A percentile compares a stretch with the other conserved stretches of the same genome.
Conservation (phyloP, 2,888 invertebrate genomes). For the Athetis lepigone region DNA sequence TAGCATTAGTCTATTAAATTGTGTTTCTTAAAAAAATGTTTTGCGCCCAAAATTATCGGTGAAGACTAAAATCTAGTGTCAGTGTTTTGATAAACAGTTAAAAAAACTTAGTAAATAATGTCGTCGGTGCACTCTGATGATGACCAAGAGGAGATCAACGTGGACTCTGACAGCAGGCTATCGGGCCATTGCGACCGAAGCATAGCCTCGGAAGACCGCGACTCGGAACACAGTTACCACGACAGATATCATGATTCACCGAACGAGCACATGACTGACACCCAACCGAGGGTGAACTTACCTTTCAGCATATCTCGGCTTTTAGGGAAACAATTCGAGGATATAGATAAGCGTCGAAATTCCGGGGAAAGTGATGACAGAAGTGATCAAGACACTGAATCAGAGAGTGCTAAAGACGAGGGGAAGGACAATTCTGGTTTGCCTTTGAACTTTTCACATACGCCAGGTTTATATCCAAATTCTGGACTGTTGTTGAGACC, state of each 20-base stretch:
- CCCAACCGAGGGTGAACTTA: constrained; percentile 90
- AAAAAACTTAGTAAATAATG: constrained; percentile 74
- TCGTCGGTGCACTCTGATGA: constrained; percentile 91
- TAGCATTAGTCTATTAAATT: constrained; percentile 54
- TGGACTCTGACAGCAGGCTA: constrained; percentile 92
- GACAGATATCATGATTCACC: constrained; percentile 87
- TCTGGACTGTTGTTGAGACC: constrained; percentile 84
- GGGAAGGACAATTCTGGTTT: constrained; percentile 79
- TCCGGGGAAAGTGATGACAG: constrained; percentile 88
- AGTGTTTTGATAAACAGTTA: constrained; percentile 70
- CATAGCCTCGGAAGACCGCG: constrained; percentile 89
- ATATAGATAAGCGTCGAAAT: constrained; percentile 89
- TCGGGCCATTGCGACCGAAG: constrained; percentile 89
- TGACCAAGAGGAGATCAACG: constrained; percentile 93
- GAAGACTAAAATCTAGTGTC: constrained; percentile 71
- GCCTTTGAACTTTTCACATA: constrained; percentile 84
- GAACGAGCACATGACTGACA: constrained; percentile 87
- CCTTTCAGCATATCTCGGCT: constrained; percentile 96
- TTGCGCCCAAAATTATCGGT: constrained; percentile 51
- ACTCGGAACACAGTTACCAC: constrained; percentile 90
- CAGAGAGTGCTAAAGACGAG: constrained; percentile 87
- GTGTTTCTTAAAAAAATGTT: constrained; percentile 65
- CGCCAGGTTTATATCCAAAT: constrained; percentile 83
- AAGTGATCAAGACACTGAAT: constrained; percentile 88
- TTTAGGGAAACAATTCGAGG: constrained; percentile 94